Percentiles rank a stretch among this genome's conserved stretches.
Evolutionary conservation across 30 jellyfish, hydroid and myxozoan genomes (phyloP).

Genomic region (Hydra vulgaris): DNA sequence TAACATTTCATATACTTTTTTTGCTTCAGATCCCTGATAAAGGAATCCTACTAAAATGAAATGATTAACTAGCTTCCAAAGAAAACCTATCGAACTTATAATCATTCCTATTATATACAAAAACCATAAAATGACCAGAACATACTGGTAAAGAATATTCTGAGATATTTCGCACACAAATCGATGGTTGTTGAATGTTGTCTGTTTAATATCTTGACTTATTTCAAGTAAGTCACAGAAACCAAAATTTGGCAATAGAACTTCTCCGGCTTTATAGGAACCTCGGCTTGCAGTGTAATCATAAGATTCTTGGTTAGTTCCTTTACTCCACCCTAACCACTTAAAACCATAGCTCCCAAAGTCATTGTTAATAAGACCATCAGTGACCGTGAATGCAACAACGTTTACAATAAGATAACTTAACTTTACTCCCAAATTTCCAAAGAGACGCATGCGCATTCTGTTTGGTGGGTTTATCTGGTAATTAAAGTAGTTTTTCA

Average conservation of each 20-base stretch:
- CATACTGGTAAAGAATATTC: constrained; percentile 23
- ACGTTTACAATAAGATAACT: constrained; percentile 14
- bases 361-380: constrained; percentile 6
- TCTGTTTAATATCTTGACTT: neutral
- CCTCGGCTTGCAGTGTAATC: too few relatives aligned
- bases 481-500: constrained; percentile 25
- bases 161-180: constrained; percentile 24
- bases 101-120: constrained; percentile 13
- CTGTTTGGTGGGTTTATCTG: constrained; percentile 20
- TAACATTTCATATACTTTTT: constrained; percentile 13
- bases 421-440: constrained; percentile 1
- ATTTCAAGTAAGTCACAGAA: constrained; percentile 18
- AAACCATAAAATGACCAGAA: constrained; percentile 24
- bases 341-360: constrained; percentile 6
- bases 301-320: too few relatives aligned
- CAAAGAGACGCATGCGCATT: neutral
- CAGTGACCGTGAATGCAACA: constrained; percentile 13
- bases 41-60: constrained; percentile 3
- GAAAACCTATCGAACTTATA: constrained; percentile 10
- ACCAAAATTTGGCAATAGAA: constrained; percentile 13
- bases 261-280: too few relatives aligned
- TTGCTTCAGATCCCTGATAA: constrained; percentile 20
- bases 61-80: constrained; percentile 12
- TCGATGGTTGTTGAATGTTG: neutral
- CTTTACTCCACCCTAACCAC: constrained; percentile 26